Conservation (phyloP, 2,797 vertebrate genomes). For the Rhabdophis nuchalis region DNA sequence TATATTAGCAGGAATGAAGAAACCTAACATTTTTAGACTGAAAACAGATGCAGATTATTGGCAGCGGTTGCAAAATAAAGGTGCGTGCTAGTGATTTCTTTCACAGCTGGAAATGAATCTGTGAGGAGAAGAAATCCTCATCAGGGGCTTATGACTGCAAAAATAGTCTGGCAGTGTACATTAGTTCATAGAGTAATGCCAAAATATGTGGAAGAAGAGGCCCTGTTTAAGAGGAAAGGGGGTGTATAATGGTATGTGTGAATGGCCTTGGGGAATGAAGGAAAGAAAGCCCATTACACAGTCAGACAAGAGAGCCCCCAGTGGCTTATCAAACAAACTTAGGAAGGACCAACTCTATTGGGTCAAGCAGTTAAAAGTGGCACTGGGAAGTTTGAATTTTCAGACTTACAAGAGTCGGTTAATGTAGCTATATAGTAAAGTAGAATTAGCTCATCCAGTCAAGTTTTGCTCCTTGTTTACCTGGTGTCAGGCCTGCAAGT, state of each 20-base stretch:
- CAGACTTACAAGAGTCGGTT: too few species aligned
- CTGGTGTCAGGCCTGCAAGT: too few species aligned
- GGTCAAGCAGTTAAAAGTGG: too few species aligned
- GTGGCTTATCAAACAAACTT: not conserved
- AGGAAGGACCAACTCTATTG: not conserved
- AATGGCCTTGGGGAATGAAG: not conserved
- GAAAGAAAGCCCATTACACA: not conserved
- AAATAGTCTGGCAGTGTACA: not conserved
- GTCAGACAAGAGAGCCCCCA: not conserved
- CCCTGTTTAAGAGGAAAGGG: not conserved
- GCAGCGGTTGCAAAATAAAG: constrained; percentile 8
- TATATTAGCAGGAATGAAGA: not conserved
- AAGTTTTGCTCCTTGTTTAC: too few species aligned
- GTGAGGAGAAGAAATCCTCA: not conserved
- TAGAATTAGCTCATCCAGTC: too few species aligned
- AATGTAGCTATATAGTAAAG: too few species aligned
- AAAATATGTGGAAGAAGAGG: not conserved
- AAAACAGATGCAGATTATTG: constrained; percentile 1
- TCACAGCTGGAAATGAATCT: constrained; percentile 15
- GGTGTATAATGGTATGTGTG: not conserved
- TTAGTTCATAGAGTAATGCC: not conserved
- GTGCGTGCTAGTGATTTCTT: not conserved
- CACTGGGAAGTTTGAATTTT: too few species aligned
- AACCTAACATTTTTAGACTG: not conserved
- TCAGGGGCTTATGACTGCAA: not conserved